Percentiles rank a stretch among this genome's conserved stretches.
phyloP scores from a whole-genome alignment of 2,888 invertebrate genomes.

The Entomobrya multifasciata region DNA sequence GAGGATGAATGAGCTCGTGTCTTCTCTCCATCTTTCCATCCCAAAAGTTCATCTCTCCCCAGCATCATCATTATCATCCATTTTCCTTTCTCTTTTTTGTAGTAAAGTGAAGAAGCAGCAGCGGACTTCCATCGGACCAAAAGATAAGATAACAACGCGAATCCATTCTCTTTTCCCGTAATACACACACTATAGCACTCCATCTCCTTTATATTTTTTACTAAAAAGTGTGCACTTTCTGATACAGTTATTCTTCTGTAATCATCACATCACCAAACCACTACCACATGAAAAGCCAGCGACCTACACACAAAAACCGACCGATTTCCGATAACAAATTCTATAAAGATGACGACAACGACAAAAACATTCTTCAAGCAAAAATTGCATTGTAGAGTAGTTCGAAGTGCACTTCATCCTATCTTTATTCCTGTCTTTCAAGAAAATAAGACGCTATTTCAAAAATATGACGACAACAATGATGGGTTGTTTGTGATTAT shows the following conservation, averaged over 20 bases:
- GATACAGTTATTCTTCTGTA: conserved; percentile 31
- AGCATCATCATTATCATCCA: conserved; percentile 2
- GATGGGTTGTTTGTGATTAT: not conserved
- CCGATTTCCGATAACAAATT: conserved; percentile 24
- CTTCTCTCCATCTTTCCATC: conserved; percentile 43
- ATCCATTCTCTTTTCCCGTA: conserved; percentile 25
- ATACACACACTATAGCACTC: not conserved
- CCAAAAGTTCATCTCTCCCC: conserved; percentile 52
- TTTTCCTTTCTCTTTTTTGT: conserved; percentile 57
- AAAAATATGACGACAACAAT: not conserved
- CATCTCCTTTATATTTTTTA: not conserved
- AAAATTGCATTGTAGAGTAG: no score
- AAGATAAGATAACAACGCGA: conserved; percentile 62
- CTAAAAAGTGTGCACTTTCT: not conserved
- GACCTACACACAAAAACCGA: conserved; percentile 17
- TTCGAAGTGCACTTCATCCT: no score
- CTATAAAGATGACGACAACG: conserved; percentile 1
- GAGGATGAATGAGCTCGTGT: conserved; percentile 64
- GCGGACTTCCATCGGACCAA: conserved; percentile 9
- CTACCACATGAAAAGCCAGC: conserved; percentile 23
- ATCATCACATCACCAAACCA: conserved; percentile 18
- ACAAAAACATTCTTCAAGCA: no score
- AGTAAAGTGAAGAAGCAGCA: conserved; percentile 34
- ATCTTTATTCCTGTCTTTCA: not conserved
- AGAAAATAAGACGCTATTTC: not conserved